Base-by-base conservation (phyloP, 2,113 vertebrate genomes). In the Lycocorax pyrrhopterus region DNA sequence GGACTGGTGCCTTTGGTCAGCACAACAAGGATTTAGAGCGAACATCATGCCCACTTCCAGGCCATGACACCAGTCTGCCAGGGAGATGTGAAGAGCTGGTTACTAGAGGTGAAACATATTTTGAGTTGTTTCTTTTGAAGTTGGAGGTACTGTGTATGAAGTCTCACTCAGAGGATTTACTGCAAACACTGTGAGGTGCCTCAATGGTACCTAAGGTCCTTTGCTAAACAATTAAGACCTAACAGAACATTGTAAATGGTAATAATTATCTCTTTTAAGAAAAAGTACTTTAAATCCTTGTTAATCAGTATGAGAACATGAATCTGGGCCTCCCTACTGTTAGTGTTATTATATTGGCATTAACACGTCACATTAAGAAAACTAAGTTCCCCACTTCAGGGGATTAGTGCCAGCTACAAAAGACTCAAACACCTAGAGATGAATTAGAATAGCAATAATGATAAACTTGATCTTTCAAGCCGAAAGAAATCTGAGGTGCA, bases 261-360 rank as follows among this genome's bases (percentile, higher is more conserved):
- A 86, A 71, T 87, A 95, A 95, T 94, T 82, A 49, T 58, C 4
- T 89, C 26, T 89, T 52, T 92, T 32, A 41, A 75, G 60, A 75
- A 81, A 76, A 88, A 75, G 29, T 64, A 71, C 32, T 87, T 87
- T 69, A 92, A 87, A 81, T 84, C 64, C 93, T n/a, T 79, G 25
- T 72, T 89, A 94, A 92, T 84, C 12, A 5, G 60, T 82, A 15
- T 6, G 3, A 92, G 52, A 85, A 89, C 35, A 81, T 30, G 33
- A 92, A 75, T 68, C 39, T 47, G 29, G 44, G 64, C 52, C 47
- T 94, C 71, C 91, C 80, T 75, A 64, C 37, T 75, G 76, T 44
- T 69, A 52, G 30, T 63, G 56, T n/a, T 90, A 90, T 93, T 97
- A 89, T 63, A 79, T 16, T 78, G 58, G 73, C 49, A 91, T 89